Conservation (phyloP, 2,113 vertebrate genomes). For the Physeter macrocephalus region DNA sequence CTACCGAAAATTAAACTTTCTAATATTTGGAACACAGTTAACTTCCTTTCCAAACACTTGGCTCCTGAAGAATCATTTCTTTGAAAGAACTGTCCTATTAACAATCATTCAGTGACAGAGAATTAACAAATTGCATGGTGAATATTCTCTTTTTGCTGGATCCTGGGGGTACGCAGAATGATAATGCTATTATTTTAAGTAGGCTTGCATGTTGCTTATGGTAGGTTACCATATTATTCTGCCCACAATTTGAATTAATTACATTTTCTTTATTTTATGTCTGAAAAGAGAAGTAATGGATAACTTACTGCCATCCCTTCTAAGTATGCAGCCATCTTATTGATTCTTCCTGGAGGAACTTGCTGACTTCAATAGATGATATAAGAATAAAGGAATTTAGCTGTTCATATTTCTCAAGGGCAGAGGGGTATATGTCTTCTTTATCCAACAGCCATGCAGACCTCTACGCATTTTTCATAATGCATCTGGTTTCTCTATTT, state of each 20-base stretch:
- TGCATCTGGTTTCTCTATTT: slow-evolving; percentile 48
- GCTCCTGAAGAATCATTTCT: neutral
- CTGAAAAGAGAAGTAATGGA: neutral
- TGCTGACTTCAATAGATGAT: slow-evolving; percentile 43
- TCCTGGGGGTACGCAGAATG: neutral
- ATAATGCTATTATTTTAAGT: neutral
- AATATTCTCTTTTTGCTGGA: slow-evolving; percentile 2
- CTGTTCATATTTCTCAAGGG: slow-evolving; percentile 31
- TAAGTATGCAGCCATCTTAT: neutral
- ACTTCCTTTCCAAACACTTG: neutral
- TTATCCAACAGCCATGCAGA: slow-evolving; percentile 39
- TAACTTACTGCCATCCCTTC: neutral
- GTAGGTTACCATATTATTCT: neutral
- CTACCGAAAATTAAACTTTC: neutral
- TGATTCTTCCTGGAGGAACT: slow-evolving; percentile 50
- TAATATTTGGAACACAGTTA: neutral
- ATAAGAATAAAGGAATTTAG: slow-evolving; percentile 42
- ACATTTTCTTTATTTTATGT: neutral
- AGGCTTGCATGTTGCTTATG: neutral
- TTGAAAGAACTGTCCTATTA: neutral
- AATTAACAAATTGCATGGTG: neutral
- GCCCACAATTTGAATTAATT: neutral
- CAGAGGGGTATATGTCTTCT: slow-evolving; percentile 28
- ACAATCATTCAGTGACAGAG: neutral
- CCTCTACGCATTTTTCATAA: slow-evolving; percentile 28